Conservation (phyloP, 2,888 invertebrate genomes). For the Drosophila buzzatii region DNA sequence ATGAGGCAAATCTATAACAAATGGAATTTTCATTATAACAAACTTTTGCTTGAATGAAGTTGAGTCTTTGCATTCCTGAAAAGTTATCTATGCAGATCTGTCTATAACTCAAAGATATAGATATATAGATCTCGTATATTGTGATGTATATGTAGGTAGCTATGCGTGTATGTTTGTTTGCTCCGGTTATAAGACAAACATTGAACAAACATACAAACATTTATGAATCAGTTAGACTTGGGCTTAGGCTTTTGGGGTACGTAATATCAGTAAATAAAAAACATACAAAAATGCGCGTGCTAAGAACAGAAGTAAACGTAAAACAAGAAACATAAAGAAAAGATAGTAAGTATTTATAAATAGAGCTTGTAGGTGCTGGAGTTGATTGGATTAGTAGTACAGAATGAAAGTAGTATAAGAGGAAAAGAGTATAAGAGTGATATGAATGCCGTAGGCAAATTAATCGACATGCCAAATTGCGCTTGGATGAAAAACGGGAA, state of each 20-base stretch:
- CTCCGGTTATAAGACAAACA: conserved; percentile 40
- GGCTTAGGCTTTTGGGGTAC: conserved; percentile 25
- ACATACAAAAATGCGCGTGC: conserved; percentile 54
- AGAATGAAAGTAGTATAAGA: conserved; percentile 1
- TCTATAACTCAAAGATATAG: background rate
- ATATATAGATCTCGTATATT: conserved; percentile 1
- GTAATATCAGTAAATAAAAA: conserved; percentile 30
- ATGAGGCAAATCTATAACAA: background rate
- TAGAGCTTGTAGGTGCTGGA: conserved; percentile 12
- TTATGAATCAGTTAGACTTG: conserved; percentile 26
- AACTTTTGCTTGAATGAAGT: background rate
- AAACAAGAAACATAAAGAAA: conserved; percentile 27
- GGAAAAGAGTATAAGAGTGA: conserved; percentile 6
- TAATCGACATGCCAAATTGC: conserved; percentile 31
- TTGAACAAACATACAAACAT: conserved; percentile 38
- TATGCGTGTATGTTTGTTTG: conserved; percentile 28
- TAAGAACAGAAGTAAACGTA: conserved; percentile 39
- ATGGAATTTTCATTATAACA: background rate
- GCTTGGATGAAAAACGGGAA: conserved; percentile 25
- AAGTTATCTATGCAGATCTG: background rate
- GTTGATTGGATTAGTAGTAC: conserved; percentile 11
- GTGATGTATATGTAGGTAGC: conserved; percentile 12
- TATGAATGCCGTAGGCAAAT: conserved; percentile 7
- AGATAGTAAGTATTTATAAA: conserved; percentile 10
- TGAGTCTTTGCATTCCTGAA: background rate